Percentiles rank a stretch among this genome's conserved stretches.
phyloP scores from a whole-genome alignment of 2,888 invertebrate genomes.

The Sipha maydis region DNA sequence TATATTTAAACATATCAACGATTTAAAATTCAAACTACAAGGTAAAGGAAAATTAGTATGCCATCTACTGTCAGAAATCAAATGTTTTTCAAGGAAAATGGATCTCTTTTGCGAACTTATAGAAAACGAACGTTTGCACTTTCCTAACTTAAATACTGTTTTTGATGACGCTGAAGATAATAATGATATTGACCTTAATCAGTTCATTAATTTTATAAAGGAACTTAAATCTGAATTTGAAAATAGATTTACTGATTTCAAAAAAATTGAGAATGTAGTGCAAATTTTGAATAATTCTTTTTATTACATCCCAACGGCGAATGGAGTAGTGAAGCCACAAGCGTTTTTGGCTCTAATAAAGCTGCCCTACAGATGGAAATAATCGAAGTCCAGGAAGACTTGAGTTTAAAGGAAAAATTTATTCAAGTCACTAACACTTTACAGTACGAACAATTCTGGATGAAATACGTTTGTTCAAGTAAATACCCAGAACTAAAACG shows the following conservation, averaged over 20 bases:
- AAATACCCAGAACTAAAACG: constrained; percentile 39
- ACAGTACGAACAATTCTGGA: constrained; percentile 59
- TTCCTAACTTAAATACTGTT: constrained; percentile 54
- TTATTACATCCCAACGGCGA: constrained; percentile 37
- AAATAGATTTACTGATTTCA: neutral
- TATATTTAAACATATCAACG: constrained; percentile 49
- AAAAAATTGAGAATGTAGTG: constrained; percentile 3
- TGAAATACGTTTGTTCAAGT: constrained; percentile 55
- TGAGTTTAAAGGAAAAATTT: constrained; percentile 58
- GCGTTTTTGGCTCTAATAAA: constrained; percentile 63
- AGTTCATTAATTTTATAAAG: too few relatives aligned
- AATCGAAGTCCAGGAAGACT: constrained; percentile 65
- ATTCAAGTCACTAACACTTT: constrained; percentile 43
- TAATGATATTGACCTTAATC: neutral
- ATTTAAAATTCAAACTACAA: constrained; percentile 47
- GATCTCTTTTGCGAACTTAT: constrained; percentile 47
- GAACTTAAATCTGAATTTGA: neutral
- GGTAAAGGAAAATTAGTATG: constrained; percentile 49
- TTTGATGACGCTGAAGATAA: constrained; percentile 12
- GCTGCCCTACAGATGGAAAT: constrained; percentile 65
- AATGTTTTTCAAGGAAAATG: constrained; percentile 40
- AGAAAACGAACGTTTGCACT: constrained; percentile 42
- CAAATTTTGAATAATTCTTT: neutral
- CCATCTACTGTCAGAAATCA: constrained; percentile 47
- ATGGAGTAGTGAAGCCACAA: constrained; percentile 49